phyloP scores from a whole-genome alignment of 92 coral and sea anemone species.

The Pocillopora meandrina region DNA sequence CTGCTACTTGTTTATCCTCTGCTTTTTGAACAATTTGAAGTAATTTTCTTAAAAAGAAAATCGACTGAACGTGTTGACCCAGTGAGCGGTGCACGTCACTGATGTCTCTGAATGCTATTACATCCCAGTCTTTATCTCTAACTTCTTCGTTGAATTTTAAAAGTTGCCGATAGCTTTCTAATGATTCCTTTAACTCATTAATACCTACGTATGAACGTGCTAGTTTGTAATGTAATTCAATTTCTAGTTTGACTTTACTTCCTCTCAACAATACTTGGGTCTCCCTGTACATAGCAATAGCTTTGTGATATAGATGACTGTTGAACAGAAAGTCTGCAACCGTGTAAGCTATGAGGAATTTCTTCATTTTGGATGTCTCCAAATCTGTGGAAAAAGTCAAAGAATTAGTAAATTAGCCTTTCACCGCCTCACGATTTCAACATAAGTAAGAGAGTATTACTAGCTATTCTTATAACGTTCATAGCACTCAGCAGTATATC shows the following conservation, averaged over 20 bases:
- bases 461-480: too few relatives aligned
- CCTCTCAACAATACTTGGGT: too few relatives aligned
- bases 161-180: not conserved
- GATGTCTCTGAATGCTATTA: not conserved
- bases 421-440: too few relatives aligned
- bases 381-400: too few relatives aligned
- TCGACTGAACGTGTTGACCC: not conserved
- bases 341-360: too few relatives aligned
- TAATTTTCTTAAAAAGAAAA: not conserved
- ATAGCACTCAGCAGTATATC: too few relatives aligned
- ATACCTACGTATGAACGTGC: not conserved
- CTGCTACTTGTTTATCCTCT: constrained; percentile 7
- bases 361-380: too few relatives aligned
- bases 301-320: too few relatives aligned
- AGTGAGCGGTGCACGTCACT: not conserved
- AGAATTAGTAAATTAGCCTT: too few relatives aligned
- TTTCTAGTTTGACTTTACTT: not conserved
- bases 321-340: too few relatives aligned
- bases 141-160: constrained; percentile 16
- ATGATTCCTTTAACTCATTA: not conserved
- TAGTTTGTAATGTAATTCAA: not conserved
- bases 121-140: not conserved
- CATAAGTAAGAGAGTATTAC: too few relatives aligned
- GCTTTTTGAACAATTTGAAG: not conserved
- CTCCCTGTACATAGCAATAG: too few relatives aligned